phyloP scores from a whole-genome alignment of 2,113 vertebrate species.

The Labrus mixtus region DNA sequence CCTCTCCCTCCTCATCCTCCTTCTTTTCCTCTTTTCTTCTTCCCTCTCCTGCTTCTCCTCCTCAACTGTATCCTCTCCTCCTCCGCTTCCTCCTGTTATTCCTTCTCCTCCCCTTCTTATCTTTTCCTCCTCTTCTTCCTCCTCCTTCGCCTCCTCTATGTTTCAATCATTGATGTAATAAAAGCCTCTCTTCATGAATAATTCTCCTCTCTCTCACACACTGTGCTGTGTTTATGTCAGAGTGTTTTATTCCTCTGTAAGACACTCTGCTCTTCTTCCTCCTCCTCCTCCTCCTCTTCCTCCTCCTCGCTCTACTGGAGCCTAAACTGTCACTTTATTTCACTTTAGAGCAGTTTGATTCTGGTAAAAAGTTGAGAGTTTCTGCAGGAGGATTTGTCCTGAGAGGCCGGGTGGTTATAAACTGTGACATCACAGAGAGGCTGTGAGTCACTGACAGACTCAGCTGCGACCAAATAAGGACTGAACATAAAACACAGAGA shows the following conservation, averaged over 20 bases:
- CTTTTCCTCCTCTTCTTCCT: too few relatives aligned
- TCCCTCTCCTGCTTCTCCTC: too few relatives aligned
- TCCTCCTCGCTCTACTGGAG: neutral
- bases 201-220: neutral
- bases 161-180: slow-evolving; percentile 18
- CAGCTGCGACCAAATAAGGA: slow-evolving; percentile 48
- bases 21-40: too few relatives aligned
- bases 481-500: neutral
- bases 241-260: too few relatives aligned
- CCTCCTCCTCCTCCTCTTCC: too few relatives aligned
- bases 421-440: slow-evolving; percentile 2
- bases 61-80: too few relatives aligned
- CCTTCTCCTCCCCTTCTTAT: neutral
- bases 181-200: neutral
- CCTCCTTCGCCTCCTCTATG: neutral
- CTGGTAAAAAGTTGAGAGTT: neutral
- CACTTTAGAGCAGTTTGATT: too few relatives aligned
- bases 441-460: slow-evolving; percentile 9
- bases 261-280: too few relatives aligned
- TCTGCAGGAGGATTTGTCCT: neutral
- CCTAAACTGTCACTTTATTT: slow-evolving; percentile 11
- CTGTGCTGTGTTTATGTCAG: too few relatives aligned
- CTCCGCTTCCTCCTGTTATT: too few relatives aligned
- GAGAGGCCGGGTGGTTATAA: neutral
- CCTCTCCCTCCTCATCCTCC: too few relatives aligned